phyloP scores from a whole-genome alignment of 2,113 vertebrate genomes.

The Paradisaea rubra region DNA sequence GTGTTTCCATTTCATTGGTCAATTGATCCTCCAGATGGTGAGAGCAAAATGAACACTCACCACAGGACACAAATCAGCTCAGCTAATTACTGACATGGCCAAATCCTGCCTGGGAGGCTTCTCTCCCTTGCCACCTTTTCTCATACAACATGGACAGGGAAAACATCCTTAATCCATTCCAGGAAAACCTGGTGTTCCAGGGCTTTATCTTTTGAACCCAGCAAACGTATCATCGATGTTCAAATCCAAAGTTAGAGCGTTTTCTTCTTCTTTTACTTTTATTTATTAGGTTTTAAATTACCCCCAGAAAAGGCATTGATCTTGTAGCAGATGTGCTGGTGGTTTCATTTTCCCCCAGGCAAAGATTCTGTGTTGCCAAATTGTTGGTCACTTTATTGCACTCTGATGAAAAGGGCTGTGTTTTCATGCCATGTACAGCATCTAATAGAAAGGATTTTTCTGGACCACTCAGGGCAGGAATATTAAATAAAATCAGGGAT shows the following conservation, averaged over 20 bases:
- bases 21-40: slow-evolving; percentile 16
- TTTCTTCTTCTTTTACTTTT: background rate
- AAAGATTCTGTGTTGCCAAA: background rate
- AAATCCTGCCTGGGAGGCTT: background rate
- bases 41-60: background rate
- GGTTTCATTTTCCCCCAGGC: background rate
- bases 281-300: background rate
- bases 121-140: background rate
- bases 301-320: background rate
- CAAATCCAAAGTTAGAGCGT: background rate
- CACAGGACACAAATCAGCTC: background rate
- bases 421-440: background rate
- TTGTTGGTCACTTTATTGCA: background rate
- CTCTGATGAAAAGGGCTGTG: background rate
- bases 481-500: background rate
- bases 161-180: background rate
- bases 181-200: background rate
- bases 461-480: background rate
- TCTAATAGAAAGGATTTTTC: background rate
- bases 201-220: background rate
- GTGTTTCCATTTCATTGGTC: slow-evolving; percentile 4
- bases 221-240: background rate
- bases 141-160: background rate
- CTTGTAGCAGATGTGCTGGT: background rate
- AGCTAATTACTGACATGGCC: background rate